These are phyloP conservation scores for Volucella zonaria DNA, from an alignment of 2,888 invertebrate genomes.

Conservation along the genomic window DNA sequence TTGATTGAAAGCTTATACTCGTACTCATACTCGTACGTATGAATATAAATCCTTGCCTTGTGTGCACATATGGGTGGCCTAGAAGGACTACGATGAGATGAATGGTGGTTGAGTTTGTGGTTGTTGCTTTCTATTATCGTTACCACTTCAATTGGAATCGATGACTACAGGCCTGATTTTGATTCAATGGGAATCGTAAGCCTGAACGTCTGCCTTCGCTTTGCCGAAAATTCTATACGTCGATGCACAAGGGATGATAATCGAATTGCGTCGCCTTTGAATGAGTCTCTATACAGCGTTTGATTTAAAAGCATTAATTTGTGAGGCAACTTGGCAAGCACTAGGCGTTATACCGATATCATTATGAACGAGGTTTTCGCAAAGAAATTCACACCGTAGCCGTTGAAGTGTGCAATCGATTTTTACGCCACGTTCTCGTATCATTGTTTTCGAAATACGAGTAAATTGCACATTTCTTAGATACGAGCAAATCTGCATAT, in stretches of 20 bases:
- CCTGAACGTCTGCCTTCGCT: constrained; percentile 1
- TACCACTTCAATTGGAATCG: constrained; percentile 67
- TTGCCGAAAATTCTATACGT: neutral
- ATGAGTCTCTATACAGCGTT: constrained; percentile 56
- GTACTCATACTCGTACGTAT: neutral
- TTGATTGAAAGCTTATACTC: neutral
- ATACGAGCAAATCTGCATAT: neutral
- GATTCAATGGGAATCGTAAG: constrained; percentile 60
- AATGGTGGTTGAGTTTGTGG: constrained; percentile 55
- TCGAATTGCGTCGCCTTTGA: constrained; percentile 63
- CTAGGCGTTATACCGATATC: constrained; percentile 26
- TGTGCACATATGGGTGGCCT: constrained; percentile 3
- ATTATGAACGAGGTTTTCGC: neutral
- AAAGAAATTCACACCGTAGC: constrained; percentile 16
- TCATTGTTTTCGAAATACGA: constrained; percentile 44
- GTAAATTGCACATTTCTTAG: constrained; percentile 36
- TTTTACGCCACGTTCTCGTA: constrained; percentile 43
- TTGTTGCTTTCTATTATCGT: constrained; percentile 69
- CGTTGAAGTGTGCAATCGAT: constrained; percentile 39
- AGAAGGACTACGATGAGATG: constrained; percentile 38
- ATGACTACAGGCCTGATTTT: constrained; percentile 48
- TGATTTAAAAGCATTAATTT: constrained; percentile 63
- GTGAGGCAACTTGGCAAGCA: constrained; percentile 31
- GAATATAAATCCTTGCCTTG: too few species aligned
- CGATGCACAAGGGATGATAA: constrained; percentile 45